Base-by-base conservation (phyloP, 2,113 vertebrate species). In the Tragelaphus imberbis region DNA sequence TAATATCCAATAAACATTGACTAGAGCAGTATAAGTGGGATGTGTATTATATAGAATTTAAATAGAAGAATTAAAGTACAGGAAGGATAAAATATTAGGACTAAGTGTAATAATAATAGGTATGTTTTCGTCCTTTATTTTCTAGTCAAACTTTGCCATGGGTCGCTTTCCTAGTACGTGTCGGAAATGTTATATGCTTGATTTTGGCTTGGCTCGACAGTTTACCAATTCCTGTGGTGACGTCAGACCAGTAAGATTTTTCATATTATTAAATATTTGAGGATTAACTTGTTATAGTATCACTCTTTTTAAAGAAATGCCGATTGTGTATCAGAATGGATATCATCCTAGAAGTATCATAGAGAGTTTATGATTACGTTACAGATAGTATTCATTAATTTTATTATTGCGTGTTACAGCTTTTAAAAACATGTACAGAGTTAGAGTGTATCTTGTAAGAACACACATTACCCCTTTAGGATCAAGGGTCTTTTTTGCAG, bases 171-270 rank as follows among this genome's bases (percentile, higher is more conserved):
- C 99, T 90, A 99, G 99, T 98, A 99, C 99, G 23, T 99, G 99
- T 97, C 99, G 99, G 89, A 99, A 99, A 96, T 99, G 99, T 98
- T 99, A 99, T 97, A 99, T 99, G 99, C 99, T 99, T 99, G 99
- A 99, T 99, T 99, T 99, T 97, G 99, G 99, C 98, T 99, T 99
- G 98, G 99, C 99, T 81, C 99, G 99, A 56, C 99, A 99, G 96
- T 99, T 99, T 99, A 99, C 99, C 98, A 99, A 99, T 99, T 99
- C 99, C 7, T 99, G 99, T 98, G 99, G 99, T 97, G 99, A 99
- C 97, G 99, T 99, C 98, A 99, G 99, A 99, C 99, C 99, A 98
- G 99, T 99, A 98, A 99, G 99, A 99, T 95, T 92, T 92, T 97
- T 65, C 90, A 77, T 94, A 93, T 82, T 95, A 84, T 97, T 82